A percentile compares a stretch with the other conserved stretches of the same genome.
Evolutionary conservation across 2,797 vertebrate genomes (phyloP).

Genomic region (Paguma larvata): DNA sequence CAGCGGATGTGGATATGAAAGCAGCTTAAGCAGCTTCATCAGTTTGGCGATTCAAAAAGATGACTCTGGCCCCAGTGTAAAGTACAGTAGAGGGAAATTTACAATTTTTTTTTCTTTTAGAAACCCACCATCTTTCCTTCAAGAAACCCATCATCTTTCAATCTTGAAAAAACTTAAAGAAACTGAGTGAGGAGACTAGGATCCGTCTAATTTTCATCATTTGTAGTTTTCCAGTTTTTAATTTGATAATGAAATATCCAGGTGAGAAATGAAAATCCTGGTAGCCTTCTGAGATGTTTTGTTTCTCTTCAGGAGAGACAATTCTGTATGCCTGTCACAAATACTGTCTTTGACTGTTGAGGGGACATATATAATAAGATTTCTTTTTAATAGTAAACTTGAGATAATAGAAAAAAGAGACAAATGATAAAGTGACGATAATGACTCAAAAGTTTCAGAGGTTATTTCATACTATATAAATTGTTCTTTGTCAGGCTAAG

Average conservation of each 20-base stretch:
- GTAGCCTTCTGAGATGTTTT: background rate
- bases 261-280: constrained; percentile 20
- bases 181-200: background rate
- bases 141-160: background rate
- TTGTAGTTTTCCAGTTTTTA: background rate
- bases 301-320: background rate
- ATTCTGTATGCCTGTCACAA: background rate
- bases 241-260: background rate
- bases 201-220: background rate
- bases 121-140: background rate
- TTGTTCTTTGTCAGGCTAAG: background rate
- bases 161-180: background rate
- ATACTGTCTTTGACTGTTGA: background rate
- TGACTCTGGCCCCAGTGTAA: background rate
- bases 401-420: background rate
- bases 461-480: background rate
- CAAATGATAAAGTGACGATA: background rate
- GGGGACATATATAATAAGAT: background rate
- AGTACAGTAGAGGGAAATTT: background rate
- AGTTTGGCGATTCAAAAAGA: background rate
- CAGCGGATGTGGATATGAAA: background rate
- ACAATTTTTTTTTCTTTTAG: background rate
- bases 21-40: background rate
- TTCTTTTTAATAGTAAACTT: constrained; percentile 13
- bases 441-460: background rate